phyloP scores from a whole-genome alignment of 2,113 vertebrate genomes.

The Mesembrinibis cayennensis region DNA sequence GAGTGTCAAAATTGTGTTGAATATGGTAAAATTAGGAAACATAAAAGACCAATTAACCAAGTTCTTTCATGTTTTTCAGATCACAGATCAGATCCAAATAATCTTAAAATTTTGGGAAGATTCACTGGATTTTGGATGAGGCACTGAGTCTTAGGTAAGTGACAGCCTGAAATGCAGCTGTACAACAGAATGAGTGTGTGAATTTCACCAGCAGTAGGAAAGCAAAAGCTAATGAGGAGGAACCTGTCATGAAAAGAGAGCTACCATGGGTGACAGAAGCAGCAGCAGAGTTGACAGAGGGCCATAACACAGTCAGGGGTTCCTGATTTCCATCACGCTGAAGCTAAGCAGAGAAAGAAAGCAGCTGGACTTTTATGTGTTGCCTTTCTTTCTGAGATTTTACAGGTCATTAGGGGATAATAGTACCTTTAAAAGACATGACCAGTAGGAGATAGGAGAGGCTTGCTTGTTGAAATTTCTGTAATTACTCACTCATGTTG shows the following conservation, averaged over 20 bases:
- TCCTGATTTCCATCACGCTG: conserved; percentile 6
- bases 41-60: background rate
- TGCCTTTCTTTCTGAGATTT: conserved; percentile 14
- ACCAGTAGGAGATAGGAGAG: conserved; percentile 1
- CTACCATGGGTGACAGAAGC: background rate
- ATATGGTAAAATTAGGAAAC: background rate
- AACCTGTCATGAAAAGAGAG: conserved; percentile 2
- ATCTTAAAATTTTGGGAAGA: background rate
- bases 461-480: background rate
- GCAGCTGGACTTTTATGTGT: background rate
- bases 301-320: background rate
- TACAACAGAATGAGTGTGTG: background rate
- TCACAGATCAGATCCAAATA: background rate
- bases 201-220: background rate
- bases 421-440: conserved; percentile 8
- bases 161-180: background rate
- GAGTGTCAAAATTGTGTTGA: background rate
- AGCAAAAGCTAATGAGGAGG: background rate
- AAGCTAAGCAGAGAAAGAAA: background rate
- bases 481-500: conserved; percentile 8
- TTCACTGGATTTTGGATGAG: background rate
- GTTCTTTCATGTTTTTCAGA: background rate
- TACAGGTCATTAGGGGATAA: conserved; percentile 32
- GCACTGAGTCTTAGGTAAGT: background rate
- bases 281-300: background rate